phyloP scores from a whole-genome alignment of 2,113 vertebrate genomes.

The Neoarius graeffei region DNA sequence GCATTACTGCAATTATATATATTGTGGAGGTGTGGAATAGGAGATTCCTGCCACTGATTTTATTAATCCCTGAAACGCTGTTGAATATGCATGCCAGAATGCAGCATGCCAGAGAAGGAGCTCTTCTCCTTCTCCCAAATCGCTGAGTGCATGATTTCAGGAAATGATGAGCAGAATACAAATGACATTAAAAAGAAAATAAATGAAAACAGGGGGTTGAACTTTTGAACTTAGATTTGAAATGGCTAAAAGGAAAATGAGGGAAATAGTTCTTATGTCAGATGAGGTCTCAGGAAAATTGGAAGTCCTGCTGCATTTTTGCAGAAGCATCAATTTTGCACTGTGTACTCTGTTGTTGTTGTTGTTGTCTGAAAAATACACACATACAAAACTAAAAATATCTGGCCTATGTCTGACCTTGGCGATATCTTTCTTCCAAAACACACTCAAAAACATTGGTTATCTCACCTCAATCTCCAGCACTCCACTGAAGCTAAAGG shows the following conservation, averaged over 20 bases:
- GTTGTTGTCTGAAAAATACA: background rate
- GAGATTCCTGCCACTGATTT: conserved; percentile 15
- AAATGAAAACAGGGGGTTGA: background rate
- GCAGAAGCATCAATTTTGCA: conserved; percentile 5
- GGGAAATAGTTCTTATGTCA: background rate
- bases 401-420: background rate
- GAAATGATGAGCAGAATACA: background rate
- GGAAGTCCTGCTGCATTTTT: background rate
- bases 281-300: background rate
- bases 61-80: conserved; percentile 22
- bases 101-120: background rate
- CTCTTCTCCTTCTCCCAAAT: background rate
- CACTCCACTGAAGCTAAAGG: background rate
- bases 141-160: background rate
- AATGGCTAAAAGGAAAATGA: background rate
- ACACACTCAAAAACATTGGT: background rate
- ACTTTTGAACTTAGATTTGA: conserved; percentile 21
- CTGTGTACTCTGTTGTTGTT: background rate
- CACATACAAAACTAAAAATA: background rate
- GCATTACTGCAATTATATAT: conserved; percentile 32
- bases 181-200: background rate
- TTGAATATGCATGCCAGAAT: conserved; percentile 25
- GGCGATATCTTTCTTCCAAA: background rate
- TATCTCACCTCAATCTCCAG: background rate
- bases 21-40: conserved; percentile 26